Percentiles rank a stretch among this genome's conserved stretches.
These are phyloP conservation scores for Pegea sp. DNA, from an alignment of 23 tunicate species.

Conservation along the genomic window DNA sequence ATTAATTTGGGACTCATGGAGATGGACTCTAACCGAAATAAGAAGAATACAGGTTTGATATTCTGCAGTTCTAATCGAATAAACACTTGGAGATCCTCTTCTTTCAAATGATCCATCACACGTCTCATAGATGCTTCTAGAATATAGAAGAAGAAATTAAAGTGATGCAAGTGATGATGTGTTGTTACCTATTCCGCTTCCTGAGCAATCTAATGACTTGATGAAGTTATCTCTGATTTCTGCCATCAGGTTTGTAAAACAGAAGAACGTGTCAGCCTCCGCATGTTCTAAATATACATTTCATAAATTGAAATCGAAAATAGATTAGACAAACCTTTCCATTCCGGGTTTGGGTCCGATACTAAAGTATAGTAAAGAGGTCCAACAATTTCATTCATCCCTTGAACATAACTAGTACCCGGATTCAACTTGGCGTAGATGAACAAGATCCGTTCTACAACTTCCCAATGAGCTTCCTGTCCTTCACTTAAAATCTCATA, in stretches of 20 bases:
- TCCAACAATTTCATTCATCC: constrained; percentile 95
- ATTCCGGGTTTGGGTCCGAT: constrained; percentile 60
- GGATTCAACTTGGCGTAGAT: constrained; percentile 93
- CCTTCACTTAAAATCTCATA: constrained; percentile 47
- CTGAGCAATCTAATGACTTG: constrained; percentile 52
- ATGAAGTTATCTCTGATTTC: constrained; percentile 92
- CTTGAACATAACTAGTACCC: constrained; percentile 95
- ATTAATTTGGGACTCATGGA: too few species aligned
- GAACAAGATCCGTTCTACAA: constrained; percentile 83
- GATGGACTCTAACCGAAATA: constrained; percentile 47
- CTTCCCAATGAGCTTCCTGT: constrained; percentile 93
- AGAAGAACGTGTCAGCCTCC: constrained; percentile 95
- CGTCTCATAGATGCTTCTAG: constrained; percentile 45
- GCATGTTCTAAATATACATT: constrained; percentile 33
- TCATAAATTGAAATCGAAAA: not conserved
- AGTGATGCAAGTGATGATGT: not conserved
- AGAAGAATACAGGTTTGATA: constrained; percentile 49
- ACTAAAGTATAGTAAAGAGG: constrained; percentile 80
- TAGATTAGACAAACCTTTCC: constrained; percentile 23
- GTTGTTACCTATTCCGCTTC: constrained; percentile 44
- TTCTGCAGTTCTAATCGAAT: constrained; percentile 16
- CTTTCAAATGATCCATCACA: constrained; percentile 8
- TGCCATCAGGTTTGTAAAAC: constrained; percentile 87
- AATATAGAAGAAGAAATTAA: not conserved
- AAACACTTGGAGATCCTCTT: constrained; percentile 9